A percentile compares a stretch with the other conserved stretches of the same genome.
phyloP scores from a whole-genome alignment of 1,140 invertebrate genomes.

The Portunus trituberculatus region DNA sequence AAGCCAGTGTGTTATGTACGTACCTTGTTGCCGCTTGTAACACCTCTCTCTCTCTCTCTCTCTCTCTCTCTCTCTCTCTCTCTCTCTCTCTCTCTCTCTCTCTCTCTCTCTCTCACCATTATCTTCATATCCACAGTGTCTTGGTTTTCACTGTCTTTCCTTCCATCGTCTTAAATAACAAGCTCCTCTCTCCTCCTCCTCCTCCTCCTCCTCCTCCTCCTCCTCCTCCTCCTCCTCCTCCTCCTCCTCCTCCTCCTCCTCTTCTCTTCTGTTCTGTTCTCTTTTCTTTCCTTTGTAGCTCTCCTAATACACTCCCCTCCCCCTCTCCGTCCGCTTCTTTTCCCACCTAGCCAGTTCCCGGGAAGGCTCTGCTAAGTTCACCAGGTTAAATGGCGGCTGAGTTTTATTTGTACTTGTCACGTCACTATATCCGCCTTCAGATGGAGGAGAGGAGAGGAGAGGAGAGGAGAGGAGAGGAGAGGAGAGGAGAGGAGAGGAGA shows the following conservation, averaged over 20 bases:
- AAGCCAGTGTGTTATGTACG: too few relatives aligned
- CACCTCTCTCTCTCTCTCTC: too few relatives aligned
- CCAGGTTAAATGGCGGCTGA: conserved; percentile 60
- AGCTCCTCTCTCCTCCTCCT: background rate
- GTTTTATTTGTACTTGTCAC: conserved; percentile 63
- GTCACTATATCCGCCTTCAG: conserved; percentile 54
- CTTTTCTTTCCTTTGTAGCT: background rate
- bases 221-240: background rate
- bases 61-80: too few relatives aligned
- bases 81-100: background rate
- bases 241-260: background rate
- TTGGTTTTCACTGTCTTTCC: background rate
- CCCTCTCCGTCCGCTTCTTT: background rate
- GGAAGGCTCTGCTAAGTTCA: conserved; percentile 47
- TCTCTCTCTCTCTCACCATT: background rate
- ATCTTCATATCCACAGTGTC: background rate
- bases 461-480: background rate
- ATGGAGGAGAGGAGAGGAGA: background rate
- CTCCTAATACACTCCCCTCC: too few relatives aligned
- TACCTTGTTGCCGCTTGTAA: too few relatives aligned
- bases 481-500: background rate
- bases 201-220: background rate
- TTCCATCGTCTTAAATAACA: background rate
- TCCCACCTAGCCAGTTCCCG: background rate
- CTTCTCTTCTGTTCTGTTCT: background rate